These are phyloP conservation scores for Diglossa cyanea DNA, from an alignment of 2,797 vertebrate genomes.

Conservation along the genomic window DNA sequence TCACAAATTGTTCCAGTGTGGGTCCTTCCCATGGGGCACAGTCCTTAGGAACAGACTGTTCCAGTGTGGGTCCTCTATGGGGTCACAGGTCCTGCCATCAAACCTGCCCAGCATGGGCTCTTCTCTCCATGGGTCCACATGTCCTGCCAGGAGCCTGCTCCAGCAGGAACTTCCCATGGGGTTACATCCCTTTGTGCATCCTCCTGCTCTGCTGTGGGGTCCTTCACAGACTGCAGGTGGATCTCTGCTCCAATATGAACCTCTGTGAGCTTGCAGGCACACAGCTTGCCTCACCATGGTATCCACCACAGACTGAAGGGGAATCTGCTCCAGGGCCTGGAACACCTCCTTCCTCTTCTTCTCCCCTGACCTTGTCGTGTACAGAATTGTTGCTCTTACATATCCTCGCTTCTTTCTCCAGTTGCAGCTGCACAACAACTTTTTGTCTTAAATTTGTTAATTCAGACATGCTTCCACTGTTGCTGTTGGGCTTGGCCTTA, in stretches of 20 bases:
- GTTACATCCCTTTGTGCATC: background rate
- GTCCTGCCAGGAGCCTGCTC: background rate
- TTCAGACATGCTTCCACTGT: background rate
- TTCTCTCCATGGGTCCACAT: background rate
- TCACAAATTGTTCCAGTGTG: background rate
- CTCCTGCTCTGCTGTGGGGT: background rate
- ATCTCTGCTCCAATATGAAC: background rate
- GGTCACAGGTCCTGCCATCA: background rate
- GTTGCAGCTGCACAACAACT: background rate
- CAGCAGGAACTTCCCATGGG: background rate
- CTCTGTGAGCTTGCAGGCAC: background rate
- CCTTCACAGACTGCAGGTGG: background rate
- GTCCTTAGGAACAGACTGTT: background rate
- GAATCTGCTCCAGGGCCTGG: background rate
- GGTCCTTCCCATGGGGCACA: background rate
- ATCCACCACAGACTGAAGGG: background rate
- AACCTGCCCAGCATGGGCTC: background rate
- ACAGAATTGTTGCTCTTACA: background rate
- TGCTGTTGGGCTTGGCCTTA: background rate
- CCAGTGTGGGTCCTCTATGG: background rate
- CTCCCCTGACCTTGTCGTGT: background rate
- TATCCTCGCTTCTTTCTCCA: background rate
- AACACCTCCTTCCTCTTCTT: background rate
- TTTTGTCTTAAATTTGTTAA: background rate
- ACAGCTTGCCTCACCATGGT: background rate